These are phyloP conservation scores for Nomada ferruginata DNA, from an alignment of 2,888 invertebrate genomes.

Conservation along the genomic window DNA sequence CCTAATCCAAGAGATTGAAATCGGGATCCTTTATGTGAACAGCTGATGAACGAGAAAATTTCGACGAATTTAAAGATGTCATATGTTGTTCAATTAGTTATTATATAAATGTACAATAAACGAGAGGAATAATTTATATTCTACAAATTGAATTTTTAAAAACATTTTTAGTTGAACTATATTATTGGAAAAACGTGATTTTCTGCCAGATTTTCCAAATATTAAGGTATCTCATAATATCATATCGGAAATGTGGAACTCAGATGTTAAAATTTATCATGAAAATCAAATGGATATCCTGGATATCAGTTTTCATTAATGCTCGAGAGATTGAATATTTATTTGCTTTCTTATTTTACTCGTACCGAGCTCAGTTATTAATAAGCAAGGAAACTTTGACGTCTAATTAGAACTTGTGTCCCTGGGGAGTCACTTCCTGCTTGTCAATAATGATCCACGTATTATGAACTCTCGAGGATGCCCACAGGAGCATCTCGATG, in stretches of 20 bases:
- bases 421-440: background rate
- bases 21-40: background rate
- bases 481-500: background rate
- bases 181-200: too few relatives aligned
- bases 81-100: too few relatives aligned
- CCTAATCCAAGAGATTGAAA: conserved; percentile 14
- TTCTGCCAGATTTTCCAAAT: too few relatives aligned
- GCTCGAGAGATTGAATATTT: background rate
- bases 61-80: background rate
- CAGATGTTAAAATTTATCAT: too few relatives aligned
- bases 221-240: too few relatives aligned
- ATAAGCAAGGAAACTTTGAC: background rate
- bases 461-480: background rate
- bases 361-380: background rate
- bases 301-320: too few relatives aligned
- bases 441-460: conserved; percentile 11
- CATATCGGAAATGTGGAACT: too few relatives aligned
- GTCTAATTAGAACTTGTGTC: conserved; percentile 8
- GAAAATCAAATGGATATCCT: too few relatives aligned
- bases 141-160: too few relatives aligned
- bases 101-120: too few relatives aligned
- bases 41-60: background rate
- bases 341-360: background rate
- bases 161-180: too few relatives aligned
- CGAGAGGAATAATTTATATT: too few relatives aligned